Percentiles rank a stretch among this genome's conserved stretches.
These are phyloP conservation scores for Xenops minutus DNA, from an alignment of 2,797 vertebrate species.

Conservation along the genomic window DNA sequence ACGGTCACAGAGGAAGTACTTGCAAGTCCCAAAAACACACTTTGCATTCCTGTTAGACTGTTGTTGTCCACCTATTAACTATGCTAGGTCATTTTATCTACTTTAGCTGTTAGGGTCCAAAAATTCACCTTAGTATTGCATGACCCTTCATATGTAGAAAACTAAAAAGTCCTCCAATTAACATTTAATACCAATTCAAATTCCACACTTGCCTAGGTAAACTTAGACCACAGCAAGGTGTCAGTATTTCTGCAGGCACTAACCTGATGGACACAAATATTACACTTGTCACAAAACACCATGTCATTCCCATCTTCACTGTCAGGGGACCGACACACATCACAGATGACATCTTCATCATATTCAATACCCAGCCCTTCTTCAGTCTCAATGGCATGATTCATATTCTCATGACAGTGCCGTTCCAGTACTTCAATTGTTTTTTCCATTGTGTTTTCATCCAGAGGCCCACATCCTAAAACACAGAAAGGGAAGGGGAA, in stretches of 20 bases:
- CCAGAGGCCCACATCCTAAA: slow-evolving; percentile 84
- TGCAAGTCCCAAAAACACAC: not conserved
- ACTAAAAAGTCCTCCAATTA: not conserved
- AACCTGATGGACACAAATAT: slow-evolving; percentile 99
- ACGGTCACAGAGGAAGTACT: not conserved
- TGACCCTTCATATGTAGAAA: not conserved
- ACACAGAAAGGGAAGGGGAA: not conserved
- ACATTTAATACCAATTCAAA: not conserved
- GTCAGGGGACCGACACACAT: slow-evolving; percentile 96
- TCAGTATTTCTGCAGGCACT: slow-evolving; percentile 30
- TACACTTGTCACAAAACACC: slow-evolving; percentile 99
- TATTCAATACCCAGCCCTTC: slow-evolving; percentile 97
- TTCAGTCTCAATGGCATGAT: slow-evolving; percentile 95
- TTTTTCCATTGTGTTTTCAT: slow-evolving; percentile 94
- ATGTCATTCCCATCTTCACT: slow-evolving; percentile 99
- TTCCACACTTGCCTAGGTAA: not conserved
- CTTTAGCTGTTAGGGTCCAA: not conserved
- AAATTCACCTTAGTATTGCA: not conserved
- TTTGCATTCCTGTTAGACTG: not conserved
- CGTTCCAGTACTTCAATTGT: slow-evolving; percentile 91
- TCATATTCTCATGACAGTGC: slow-evolving; percentile 96
- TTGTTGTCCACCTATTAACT: not conserved
- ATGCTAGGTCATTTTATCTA: not conserved
- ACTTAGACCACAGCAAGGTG: not conserved
- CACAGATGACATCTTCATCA: slow-evolving; percentile 97